Base-by-base conservation (phyloP, 2,113 vertebrate species). In the Pollachius pollachius region DNA sequence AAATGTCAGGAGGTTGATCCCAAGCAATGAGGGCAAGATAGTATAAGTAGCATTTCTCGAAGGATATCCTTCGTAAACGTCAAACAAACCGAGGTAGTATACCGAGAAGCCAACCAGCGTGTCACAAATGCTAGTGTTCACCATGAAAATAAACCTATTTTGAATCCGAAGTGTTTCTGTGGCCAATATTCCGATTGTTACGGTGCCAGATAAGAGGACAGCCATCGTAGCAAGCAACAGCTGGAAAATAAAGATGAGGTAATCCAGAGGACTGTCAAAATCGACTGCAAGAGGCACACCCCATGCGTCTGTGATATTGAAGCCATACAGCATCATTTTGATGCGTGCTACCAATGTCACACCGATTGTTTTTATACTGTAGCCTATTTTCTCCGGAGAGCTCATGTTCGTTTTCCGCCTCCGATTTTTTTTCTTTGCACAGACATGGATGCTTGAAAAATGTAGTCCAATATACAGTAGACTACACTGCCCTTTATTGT, bases 111-210 rank as follows among this genome's bases (percentile, higher is more conserved):
- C 90, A 0, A 87, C 79, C 27, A 92, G 66, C 0, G 88, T 91
- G 64, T 92, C 91, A 66, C 89, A 90, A 1, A 90, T 74, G 48
- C 89, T 90, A 3, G 89, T 91, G 82, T 90, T 91, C 19, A 91
- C 69, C 89, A 91, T 91, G 76, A 91, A 91, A 27, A 91, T 75
- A 3, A 90, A 91, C 18, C 89, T 72, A 71, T 91, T 91, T 25
- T 91, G 88, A 0, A 71, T 9, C 19, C 78, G 85, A 3, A 91
- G 84, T 0, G 83, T 70, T 34, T 64, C 72, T 2, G 81, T 91
- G 66, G 79, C 63, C 9, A 75, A 9, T 17, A 91, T 91, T 16
- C 67, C 52, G 2, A 92, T 30, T 9, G 84, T 89, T 3, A 90
- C 84, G 0, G 90, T 73, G 2, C 91, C 91, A 0, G 89, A 89